Evolutionary conservation across 2,888 invertebrate species (phyloP).

Genomic region (Alloplasta piceator): DNA sequence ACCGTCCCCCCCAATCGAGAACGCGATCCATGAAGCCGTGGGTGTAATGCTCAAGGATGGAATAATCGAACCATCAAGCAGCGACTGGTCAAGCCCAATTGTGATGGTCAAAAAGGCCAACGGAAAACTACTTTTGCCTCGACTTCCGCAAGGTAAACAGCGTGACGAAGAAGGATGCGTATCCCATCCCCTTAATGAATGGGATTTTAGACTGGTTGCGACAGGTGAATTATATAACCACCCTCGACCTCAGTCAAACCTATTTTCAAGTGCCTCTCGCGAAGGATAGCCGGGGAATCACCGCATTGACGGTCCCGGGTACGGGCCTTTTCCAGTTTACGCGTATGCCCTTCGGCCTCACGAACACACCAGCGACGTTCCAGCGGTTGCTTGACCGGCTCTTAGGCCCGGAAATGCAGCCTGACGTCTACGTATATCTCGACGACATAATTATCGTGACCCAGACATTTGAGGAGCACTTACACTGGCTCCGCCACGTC

Average conservation of each 20-base stretch:
- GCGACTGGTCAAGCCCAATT: conserved; percentile 34
- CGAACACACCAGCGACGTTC: conserved; percentile 72
- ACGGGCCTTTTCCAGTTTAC: conserved; percentile 73
- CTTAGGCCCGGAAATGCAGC: conserved; percentile 64
- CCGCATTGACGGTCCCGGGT: too few relatives aligned
- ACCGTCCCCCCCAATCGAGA: conserved; percentile 10
- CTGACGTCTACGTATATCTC: conserved; percentile 50
- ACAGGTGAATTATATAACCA: conserved; percentile 65
- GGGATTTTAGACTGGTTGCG: conserved; percentile 71
- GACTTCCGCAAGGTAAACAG: conserved; percentile 63
- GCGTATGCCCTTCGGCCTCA: conserved; percentile 73
- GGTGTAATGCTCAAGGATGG: conserved; percentile 24
- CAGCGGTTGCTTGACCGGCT: conserved; percentile 72
- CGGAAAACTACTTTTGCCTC: conserved; percentile 9
- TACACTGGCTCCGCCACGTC: conserved; percentile 55
- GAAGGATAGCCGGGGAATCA: too few relatives aligned
- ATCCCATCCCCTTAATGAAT: conserved; percentile 65
- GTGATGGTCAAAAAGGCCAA: conserved; percentile 19
- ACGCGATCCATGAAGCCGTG: conserved; percentile 14
- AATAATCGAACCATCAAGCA: conserved; percentile 7
- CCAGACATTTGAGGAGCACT: conserved; percentile 56
- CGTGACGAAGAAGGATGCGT: conserved; percentile 68
- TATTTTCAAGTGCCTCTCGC: conserved; percentile 65
- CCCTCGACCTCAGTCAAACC: conserved; percentile 64
- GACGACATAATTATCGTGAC: conserved; percentile 64